Evolutionary conservation across 2,888 invertebrate species (phyloP).

Genomic region (Noctua pronuba): DNA sequence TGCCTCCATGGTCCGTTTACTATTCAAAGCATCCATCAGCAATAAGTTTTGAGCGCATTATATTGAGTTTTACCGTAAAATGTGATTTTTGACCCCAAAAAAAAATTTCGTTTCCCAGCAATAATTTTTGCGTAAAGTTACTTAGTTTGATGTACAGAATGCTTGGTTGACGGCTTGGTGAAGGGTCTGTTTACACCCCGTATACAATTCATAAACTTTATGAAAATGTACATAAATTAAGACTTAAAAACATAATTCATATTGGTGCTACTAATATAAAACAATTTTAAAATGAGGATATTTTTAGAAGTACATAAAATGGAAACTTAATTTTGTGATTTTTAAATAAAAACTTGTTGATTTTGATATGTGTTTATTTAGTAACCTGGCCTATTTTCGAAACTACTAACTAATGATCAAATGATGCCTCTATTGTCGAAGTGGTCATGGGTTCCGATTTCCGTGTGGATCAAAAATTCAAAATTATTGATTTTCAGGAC

Average conservation of each 20-base stretch:
- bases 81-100: no score
- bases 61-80: no score
- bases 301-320: conserved; percentile 66
- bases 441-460: neutral
- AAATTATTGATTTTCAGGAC: neutral
- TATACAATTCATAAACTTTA: conserved; percentile 18
- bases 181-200: no score
- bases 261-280: conserved; percentile 74
- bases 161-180: no score
- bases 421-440: neutral
- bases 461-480: neutral
- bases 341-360: conserved; percentile 62
- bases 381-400: neutral
- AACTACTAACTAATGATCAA: neutral
- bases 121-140: no score
- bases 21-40: no score
- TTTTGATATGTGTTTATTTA: conserved; percentile 44
- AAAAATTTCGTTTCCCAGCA: no score
- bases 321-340: conserved; percentile 55
- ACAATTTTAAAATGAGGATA: conserved; percentile 52
- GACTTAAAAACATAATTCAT: conserved; percentile 68
- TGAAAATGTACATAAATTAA: conserved; percentile 58
- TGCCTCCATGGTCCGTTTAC: no score
- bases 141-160: no score
- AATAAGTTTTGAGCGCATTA: no score